A percentile compares a stretch with the other conserved stretches of the same genome.
Evolutionary conservation across 2,113 vertebrate species (phyloP).

Genomic region (Oryzias curvinotus): DNA sequence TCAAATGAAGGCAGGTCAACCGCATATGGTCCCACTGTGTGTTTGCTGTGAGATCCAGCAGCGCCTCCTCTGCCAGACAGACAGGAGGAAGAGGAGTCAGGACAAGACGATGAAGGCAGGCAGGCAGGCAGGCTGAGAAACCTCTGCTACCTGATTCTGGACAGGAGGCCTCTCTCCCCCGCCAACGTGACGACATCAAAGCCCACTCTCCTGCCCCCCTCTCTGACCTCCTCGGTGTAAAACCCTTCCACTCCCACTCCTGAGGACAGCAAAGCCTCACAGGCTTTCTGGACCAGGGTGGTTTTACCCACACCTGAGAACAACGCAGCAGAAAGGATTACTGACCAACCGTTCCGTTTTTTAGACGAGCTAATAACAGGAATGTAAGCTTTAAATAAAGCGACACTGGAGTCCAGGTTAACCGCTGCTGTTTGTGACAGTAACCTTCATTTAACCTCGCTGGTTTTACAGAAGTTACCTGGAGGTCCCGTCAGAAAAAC

Average conservation of each 20-base stretch:
- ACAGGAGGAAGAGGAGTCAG: slow-evolving; percentile 18
- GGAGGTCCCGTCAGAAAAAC: slow-evolving; percentile 90
- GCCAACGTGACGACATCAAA: slow-evolving; percentile 94
- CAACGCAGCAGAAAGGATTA: slow-evolving; percentile 29
- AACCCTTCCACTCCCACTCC: slow-evolving; percentile 85
- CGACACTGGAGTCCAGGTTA: not conserved
- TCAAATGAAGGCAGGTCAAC: slow-evolving; percentile 91
- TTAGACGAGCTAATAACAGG: no score
- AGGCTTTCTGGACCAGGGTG: slow-evolving; percentile 89
- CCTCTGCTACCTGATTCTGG: slow-evolving; percentile 84
- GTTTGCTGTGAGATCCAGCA: slow-evolving; percentile 63
- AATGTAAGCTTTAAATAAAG: not conserved
- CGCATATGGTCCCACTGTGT: slow-evolving; percentile 87
- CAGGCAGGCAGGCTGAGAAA: slow-evolving; percentile 12
- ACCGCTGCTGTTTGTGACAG: not conserved
- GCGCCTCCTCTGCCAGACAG: slow-evolving; percentile 52
- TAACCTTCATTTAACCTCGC: not conserved
- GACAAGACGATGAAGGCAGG: slow-evolving; percentile 25
- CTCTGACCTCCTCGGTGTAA: slow-evolving; percentile 93
- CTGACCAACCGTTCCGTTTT: no score
- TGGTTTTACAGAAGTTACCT: slow-evolving; percentile 74
- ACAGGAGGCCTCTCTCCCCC: slow-evolving; percentile 84
- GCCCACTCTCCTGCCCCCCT: slow-evolving; percentile 86
- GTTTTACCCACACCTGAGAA: slow-evolving; percentile 92
- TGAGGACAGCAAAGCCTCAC: slow-evolving; percentile 78